phyloP scores from a whole-genome alignment of 2,888 invertebrate genomes.

The Cheilosia soror region DNA sequence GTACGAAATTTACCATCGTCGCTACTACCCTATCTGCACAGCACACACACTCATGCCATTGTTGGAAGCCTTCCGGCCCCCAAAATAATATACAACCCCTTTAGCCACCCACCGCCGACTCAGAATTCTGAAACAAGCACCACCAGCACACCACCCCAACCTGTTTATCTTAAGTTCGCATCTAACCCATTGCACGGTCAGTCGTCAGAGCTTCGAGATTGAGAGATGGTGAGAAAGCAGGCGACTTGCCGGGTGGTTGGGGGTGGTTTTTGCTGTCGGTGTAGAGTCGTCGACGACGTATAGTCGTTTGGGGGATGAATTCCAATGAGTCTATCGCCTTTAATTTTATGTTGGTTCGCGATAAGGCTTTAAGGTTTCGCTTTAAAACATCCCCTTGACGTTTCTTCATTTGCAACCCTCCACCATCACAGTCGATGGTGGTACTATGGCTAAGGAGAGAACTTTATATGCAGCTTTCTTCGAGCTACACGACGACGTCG shows the following conservation, averaged over 20 bases:
- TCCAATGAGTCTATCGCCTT: constrained; percentile 68
- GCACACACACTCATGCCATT: constrained; percentile 50
- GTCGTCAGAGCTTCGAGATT: constrained; percentile 64
- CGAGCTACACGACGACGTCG: constrained; percentile 60
- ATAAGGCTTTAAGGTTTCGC: constrained; percentile 74
- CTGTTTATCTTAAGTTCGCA: constrained; percentile 76
- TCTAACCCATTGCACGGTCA: constrained; percentile 76
- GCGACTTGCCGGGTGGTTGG: constrained; percentile 19
- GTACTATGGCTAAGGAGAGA: constrained; percentile 67
- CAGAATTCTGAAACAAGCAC: constrained; percentile 33
- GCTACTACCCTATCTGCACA: constrained; percentile 48
- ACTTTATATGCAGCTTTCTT: constrained; percentile 75
- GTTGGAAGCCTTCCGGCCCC: constrained; percentile 66
- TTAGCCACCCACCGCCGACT: constrained; percentile 15
- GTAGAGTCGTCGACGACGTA: constrained; percentile 47
- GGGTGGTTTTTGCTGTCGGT: constrained; percentile 36
- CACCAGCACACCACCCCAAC: constrained; percentile 51
- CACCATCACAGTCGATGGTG: constrained; percentile 10
- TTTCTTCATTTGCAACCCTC: constrained; percentile 44
- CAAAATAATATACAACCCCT: constrained; percentile 58
- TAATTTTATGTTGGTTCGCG: constrained; percentile 71
- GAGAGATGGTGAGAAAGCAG: constrained; percentile 22
- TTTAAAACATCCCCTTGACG: constrained; percentile 58
- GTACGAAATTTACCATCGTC: constrained; percentile 66
- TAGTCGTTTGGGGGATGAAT: constrained; percentile 46